Evolutionary conservation across 2,888 invertebrate species (phyloP).

Genomic region (Biston stratarius): DNA sequence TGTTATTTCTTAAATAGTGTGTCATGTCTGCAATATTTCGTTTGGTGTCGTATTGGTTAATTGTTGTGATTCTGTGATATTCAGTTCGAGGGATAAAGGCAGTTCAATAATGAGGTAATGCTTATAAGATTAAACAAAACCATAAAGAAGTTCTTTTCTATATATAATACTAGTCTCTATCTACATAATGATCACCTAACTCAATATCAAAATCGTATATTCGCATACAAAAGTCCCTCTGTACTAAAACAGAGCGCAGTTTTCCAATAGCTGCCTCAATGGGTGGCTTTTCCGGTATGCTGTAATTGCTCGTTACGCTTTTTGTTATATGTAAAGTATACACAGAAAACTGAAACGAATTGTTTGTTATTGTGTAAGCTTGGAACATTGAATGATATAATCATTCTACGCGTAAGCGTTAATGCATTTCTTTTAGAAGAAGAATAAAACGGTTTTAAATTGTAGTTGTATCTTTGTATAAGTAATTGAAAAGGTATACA

Average conservation of each 20-base stretch:
- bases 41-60: slow-evolving; percentile 71
- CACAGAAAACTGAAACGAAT: slow-evolving; percentile 2
- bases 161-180: not conserved
- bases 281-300: slow-evolving; percentile 31
- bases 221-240: slow-evolving; percentile 3
- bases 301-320: slow-evolving; percentile 24
- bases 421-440: no score
- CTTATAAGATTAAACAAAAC: slow-evolving; percentile 25
- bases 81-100: slow-evolving; percentile 53
- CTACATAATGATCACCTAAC: slow-evolving; percentile 4
- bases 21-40: slow-evolving; percentile 51
- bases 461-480: no score
- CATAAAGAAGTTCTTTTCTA: not conserved
- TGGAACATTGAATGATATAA: no score
- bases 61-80: slow-evolving; percentile 64
- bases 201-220: slow-evolving; percentile 4
- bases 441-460: no score
- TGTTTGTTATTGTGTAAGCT: no score
- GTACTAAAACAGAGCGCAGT: slow-evolving; percentile 18
- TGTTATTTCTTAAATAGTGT: slow-evolving; percentile 51
- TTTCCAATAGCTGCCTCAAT: slow-evolving; percentile 30
- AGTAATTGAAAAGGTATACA: no score
- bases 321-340: slow-evolving; percentile 17
- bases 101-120: slow-evolving; percentile 66
- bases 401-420: no score